phyloP scores from a whole-genome alignment of 2,797 vertebrate species.

The Chloroceryle inda region DNA sequence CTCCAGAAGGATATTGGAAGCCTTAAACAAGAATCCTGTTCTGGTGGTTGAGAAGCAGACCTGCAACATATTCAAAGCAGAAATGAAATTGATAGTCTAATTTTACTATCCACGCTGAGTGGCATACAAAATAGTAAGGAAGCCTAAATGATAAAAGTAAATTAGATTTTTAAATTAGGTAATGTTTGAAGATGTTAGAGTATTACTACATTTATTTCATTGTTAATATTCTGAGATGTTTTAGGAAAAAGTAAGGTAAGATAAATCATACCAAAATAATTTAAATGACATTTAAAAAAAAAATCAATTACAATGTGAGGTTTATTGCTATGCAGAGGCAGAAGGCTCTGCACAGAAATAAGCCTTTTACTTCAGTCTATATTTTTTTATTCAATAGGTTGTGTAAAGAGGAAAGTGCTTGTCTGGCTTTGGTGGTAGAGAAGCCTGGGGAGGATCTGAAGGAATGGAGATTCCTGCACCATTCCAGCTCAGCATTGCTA shows the following conservation, averaged over 20 bases:
- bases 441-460: neutral
- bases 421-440: neutral
- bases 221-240: constrained; percentile 53
- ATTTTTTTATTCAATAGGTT: neutral
- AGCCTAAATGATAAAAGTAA: constrained; percentile 38
- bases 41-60: neutral
- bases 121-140: constrained; percentile 20
- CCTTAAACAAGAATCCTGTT: neutral
- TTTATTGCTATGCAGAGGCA: constrained; percentile 23
- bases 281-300: neutral
- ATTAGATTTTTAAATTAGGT: constrained; percentile 60
- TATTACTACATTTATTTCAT: constrained; percentile 43
- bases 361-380: constrained; percentile 18
- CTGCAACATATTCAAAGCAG: neutral
- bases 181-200: constrained; percentile 46
- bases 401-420: neutral
- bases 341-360: neutral
- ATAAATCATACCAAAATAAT: constrained; percentile 51
- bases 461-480: neutral
- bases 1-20: neutral
- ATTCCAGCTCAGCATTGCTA: neutral
- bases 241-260: constrained; percentile 32
- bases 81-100: constrained; percentile 39
- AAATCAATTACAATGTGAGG: neutral
- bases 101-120: constrained; percentile 37